Conservation (phyloP, 2,113 vertebrate species). For the Spea multiplicata region DNA sequence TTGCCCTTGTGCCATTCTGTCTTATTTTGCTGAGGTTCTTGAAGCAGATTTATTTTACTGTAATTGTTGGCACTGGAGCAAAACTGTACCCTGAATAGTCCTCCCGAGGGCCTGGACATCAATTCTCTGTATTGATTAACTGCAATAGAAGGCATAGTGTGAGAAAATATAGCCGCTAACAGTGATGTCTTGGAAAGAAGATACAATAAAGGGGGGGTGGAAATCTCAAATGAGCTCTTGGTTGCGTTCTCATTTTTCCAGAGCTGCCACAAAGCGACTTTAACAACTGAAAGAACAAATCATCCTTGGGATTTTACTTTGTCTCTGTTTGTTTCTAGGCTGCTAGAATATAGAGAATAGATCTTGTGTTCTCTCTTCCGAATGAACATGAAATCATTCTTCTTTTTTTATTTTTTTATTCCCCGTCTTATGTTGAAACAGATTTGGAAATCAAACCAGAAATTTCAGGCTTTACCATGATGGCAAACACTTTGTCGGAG, state of each 20-base stretch:
- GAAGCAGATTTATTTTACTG: constrained; percentile 53
- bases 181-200: constrained; percentile 51
- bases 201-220: constrained; percentile 42
- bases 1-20: constrained; percentile 61
- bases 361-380: constrained; percentile 52
- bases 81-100: constrained; percentile 51
- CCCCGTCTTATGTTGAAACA: constrained; percentile 71
- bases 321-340: constrained; percentile 51
- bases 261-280: constrained; percentile 52
- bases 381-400: constrained; percentile 63
- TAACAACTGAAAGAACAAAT: constrained; percentile 56
- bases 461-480: constrained; percentile 86
- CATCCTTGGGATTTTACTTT: constrained; percentile 56
- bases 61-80: constrained; percentile 57
- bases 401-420: constrained; percentile 27
- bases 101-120: constrained; percentile 47
- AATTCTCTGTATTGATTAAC: constrained; percentile 54
- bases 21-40: constrained; percentile 53
- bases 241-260: constrained; percentile 57
- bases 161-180: constrained; percentile 49
- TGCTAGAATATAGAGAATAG: constrained; percentile 50
- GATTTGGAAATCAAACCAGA: constrained; percentile 85
- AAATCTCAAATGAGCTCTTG: constrained; percentile 52
- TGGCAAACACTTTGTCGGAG: constrained; percentile 84
- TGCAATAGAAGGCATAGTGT: constrained; percentile 57